Conservation (phyloP, 37 sponge, comb jelly and placozoan species). For the Agelas oroides region DNA sequence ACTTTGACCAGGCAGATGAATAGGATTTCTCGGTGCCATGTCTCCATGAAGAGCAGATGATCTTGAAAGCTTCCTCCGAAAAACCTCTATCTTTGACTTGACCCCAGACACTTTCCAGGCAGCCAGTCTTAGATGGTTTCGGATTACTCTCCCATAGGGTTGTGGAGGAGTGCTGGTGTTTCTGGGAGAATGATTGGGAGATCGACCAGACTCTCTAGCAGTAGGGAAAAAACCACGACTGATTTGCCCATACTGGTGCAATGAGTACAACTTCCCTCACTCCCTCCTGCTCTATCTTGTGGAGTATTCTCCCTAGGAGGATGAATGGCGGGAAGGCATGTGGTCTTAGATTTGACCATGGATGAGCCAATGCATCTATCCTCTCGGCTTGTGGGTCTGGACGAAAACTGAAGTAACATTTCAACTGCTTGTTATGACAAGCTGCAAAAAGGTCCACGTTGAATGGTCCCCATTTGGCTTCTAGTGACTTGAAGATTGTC, state of each 20-base stretch:
- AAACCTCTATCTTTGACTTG: background rate
- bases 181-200: background rate
- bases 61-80: conserved; percentile 13
- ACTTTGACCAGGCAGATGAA: background rate
- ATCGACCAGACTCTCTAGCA: background rate
- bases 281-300: too few species aligned
- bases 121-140: conserved; percentile 9
- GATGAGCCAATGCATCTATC: background rate
- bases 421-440: conserved; percentile 18
- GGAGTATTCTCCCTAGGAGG: too few species aligned
- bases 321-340: background rate
- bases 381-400: conserved; percentile 18
- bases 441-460: conserved; percentile 43
- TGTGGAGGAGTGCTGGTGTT: background rate
- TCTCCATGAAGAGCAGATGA: conserved; percentile 30
- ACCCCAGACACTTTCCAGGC: conserved; percentile 39
- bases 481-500: conserved; percentile 8
- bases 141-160: conserved; percentile 6
- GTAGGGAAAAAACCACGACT: background rate
- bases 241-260: conserved; percentile 1
- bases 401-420: too few species aligned
- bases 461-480: conserved; percentile 2
- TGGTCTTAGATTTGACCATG: background rate
- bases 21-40: conserved; percentile 9
- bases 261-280: background rate